Evolutionary conservation across 1,140 invertebrate species (phyloP).

Genomic region (Harpegnathos saltator): DNA sequence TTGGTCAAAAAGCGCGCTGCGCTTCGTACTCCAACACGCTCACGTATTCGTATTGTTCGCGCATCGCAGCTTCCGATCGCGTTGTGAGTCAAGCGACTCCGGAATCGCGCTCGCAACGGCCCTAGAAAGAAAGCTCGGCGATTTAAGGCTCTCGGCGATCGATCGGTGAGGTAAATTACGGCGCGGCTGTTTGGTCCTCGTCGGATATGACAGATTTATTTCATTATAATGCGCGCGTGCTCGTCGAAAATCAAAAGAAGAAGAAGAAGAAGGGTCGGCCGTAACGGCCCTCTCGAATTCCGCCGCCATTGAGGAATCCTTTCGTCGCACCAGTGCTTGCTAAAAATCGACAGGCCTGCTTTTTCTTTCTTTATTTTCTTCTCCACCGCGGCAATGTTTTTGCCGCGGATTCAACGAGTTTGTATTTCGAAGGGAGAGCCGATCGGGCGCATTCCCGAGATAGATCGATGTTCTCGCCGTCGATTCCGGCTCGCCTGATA

Average conservation of each 20-base stretch:
- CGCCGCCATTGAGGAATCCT: no score
- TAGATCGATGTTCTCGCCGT: background rate
- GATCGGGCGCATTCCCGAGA: background rate
- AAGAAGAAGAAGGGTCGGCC: no score
- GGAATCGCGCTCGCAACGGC: slow-evolving; percentile 13
- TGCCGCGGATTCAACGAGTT: background rate
- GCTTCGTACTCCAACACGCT: background rate
- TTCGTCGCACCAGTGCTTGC: no score
- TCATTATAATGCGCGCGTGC: background rate
- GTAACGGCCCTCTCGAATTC: no score
- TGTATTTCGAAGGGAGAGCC: no score
- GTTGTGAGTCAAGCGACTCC: background rate
- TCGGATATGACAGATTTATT: slow-evolving; percentile 25
- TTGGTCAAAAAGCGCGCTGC: slow-evolving; percentile 62
- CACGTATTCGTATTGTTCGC: no score
- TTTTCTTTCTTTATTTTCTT: background rate
- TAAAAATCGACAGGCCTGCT: no score
- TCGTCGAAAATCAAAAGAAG: no score
- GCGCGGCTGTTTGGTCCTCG: background rate
- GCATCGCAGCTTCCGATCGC: background rate
- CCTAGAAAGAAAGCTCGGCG: background rate
- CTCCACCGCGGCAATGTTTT: background rate
- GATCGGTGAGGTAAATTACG: slow-evolving; percentile 5
- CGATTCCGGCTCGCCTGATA: background rate
- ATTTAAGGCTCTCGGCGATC: slow-evolving; percentile 37